These are phyloP conservation scores for Tretioscincus oriximinensis DNA, from an alignment of 2,113 vertebrate genomes.

Conservation along the genomic window DNA sequence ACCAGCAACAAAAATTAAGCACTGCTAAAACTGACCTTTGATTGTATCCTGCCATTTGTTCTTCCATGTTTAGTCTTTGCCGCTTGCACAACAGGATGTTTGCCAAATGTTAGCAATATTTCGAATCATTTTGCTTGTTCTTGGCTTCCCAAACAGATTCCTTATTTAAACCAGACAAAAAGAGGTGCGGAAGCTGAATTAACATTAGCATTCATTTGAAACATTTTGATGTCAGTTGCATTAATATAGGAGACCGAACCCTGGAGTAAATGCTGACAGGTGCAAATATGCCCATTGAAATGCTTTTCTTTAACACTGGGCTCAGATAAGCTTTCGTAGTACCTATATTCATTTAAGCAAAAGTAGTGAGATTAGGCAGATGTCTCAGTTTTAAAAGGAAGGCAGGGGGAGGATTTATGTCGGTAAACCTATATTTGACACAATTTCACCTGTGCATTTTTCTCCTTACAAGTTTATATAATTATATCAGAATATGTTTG, in stretches of 20 bases:
- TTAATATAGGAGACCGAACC: conserved; percentile 51
- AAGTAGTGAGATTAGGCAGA: conserved; percentile 68
- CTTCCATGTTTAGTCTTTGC: conserved; percentile 40
- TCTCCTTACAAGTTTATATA: conserved; percentile 70
- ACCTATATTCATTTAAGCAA: conserved; percentile 59
- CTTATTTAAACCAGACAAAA: conserved; percentile 46
- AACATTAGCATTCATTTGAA: conserved; percentile 56
- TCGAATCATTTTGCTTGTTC: conserved; percentile 32
- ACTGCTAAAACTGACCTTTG: not conserved
- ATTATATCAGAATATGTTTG: conserved; percentile 75
- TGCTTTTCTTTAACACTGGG: conserved; percentile 57
- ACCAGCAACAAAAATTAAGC: not conserved
- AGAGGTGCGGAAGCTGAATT: conserved; percentile 29
- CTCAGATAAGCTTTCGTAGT: conserved; percentile 59
- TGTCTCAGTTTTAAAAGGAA: conserved; percentile 66
- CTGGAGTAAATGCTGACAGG: conserved; percentile 64
- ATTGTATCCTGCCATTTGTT: not conserved
- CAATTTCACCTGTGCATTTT: conserved; percentile 54
- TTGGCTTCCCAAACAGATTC: conserved; percentile 56
- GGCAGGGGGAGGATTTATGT: conserved; percentile 38
- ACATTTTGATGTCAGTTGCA: conserved; percentile 55
- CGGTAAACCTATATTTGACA: conserved; percentile 66
- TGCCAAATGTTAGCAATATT: conserved; percentile 38
- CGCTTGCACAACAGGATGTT: conserved; percentile 37
- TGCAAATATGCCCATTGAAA: conserved; percentile 65